Conservation (phyloP, 2,797 vertebrate genomes). For the Valencia hispanica region DNA sequence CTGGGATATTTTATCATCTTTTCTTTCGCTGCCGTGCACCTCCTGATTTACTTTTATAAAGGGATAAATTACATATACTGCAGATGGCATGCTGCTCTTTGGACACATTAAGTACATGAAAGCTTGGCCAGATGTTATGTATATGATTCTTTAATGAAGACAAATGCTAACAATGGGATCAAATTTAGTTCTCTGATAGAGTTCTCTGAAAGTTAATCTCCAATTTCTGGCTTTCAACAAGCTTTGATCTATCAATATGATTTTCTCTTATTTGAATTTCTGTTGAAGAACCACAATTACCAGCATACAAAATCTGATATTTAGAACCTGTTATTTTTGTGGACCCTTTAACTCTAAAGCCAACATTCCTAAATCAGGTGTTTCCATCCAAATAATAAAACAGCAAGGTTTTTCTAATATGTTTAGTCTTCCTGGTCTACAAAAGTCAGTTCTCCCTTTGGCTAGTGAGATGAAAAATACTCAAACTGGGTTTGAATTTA, state of each 20-base stretch:
- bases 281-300: neutral
- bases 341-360: too few species aligned
- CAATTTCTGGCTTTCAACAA: neutral
- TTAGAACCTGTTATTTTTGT: neutral
- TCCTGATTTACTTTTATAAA: slow-evolving; percentile 21
- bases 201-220: neutral
- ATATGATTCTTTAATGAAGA: slow-evolving; percentile 23
- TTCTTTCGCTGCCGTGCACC: slow-evolving; percentile 3
- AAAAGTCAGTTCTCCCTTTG: too few species aligned
- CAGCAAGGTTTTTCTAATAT: too few species aligned
- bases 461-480: too few species aligned
- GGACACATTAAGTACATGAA: slow-evolving; percentile 11
- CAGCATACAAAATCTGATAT: neutral
- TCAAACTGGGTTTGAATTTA: too few species aligned
- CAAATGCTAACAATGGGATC: slow-evolving; percentile 7
- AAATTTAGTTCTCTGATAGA: slow-evolving; percentile 39
- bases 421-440: too few species aligned
- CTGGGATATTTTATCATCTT: slow-evolving; percentile 14
- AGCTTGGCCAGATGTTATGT: slow-evolving; percentile 18
- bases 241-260: neutral
- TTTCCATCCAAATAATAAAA: too few species aligned
- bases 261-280: neutral
- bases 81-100: slow-evolving; percentile 15
- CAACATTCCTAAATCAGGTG: too few species aligned
- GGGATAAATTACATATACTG: neutral